Base-by-base conservation (phyloP, 1,140 invertebrate species). In the Idris sp. region DNA sequence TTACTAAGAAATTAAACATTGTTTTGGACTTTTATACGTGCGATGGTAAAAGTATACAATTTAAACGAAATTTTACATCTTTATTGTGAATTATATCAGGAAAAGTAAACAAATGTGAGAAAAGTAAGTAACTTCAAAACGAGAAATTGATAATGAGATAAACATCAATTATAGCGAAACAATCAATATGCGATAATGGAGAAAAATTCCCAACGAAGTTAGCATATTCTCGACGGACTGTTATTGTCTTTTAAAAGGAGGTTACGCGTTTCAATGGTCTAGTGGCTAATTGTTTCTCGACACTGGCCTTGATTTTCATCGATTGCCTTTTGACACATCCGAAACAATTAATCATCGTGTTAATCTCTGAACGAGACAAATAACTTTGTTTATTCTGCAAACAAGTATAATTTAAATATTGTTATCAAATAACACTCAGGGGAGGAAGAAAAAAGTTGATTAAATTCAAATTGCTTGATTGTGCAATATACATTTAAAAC, bases 221-320 rank as follows among this genome's bases (percentile, higher is more conserved):
- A 48, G 62, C 51, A 48, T n/a, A n/a, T 56, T 67, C 41, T 67
- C 14, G 46, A 22, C 38, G 59, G 41, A 68, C 36, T n/a, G 65
- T 41, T n/a, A 59, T 69, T 69, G 65, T 59, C 31, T 71, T 56
- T 58, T 41, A 46, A 54, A 71, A 71, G 43, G 51, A 64, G 58
- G 58, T 64, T 72, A 43, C 41, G 68, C 68, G 43, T 72, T 56
- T 51, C 68, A 72, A 72, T 56, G 58, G 35, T 56, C 36, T 56
- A 43, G 48, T 48, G 28, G 53, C 46, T 74, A 59, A 67, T 67
- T 67, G 33, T 61, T 54, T 28, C 61, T 61, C 26, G 71, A 65
- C 46, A 46, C 36, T 67, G 61, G 33, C 61, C 54, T 67, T 67
- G 61, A 59, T 59, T 74, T 67, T 59, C 43, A 73, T 73, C 28